A percentile compares a stretch with the other conserved stretches of the same genome.
phyloP scores from a whole-genome alignment of 2,797 vertebrate species.

The Parotocinclus haroldoi region DNA sequence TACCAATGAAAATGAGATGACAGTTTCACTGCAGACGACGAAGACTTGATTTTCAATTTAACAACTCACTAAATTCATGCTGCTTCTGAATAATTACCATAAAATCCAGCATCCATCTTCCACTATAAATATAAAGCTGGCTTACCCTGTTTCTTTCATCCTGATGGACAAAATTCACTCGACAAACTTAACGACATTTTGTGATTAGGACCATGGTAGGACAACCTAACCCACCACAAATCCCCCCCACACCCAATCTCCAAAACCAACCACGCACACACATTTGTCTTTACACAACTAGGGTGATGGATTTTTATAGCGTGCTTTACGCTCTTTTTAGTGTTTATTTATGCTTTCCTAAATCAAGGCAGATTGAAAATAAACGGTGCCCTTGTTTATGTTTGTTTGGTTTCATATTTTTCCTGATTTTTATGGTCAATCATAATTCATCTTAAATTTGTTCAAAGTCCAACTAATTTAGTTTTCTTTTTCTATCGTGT shows the following conservation, averaged over 20 bases:
- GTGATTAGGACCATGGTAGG: constrained; percentile 22
- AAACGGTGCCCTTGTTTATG: constrained; percentile 60
- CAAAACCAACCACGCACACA: too few relatives aligned
- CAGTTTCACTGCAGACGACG: constrained; percentile 48
- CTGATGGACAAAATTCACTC: constrained; percentile 37
- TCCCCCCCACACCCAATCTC: background rate
- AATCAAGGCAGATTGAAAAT: constrained; percentile 68
- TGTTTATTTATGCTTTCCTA: constrained; percentile 64
- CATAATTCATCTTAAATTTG: constrained; percentile 51
- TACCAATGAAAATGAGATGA: constrained; percentile 49
- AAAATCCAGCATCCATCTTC: constrained; percentile 55
- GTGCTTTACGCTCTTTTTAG: constrained; percentile 64
- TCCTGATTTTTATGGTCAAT: constrained; percentile 44
- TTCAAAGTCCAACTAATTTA: constrained; percentile 16
- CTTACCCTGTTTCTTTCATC: constrained; percentile 48
- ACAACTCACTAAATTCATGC: constrained; percentile 60
- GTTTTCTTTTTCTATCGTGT: too few relatives aligned
- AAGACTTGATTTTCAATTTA: constrained; percentile 56
- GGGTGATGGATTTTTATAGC: constrained; percentile 60
- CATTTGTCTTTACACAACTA: constrained; percentile 1
- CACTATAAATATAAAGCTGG: constrained; percentile 54
- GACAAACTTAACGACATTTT: constrained; percentile 48
- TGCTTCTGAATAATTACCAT: constrained; percentile 58
- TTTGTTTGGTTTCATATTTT: constrained; percentile 50
- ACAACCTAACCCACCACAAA: constrained; percentile 8